A percentile compares a stretch with the other conserved stretches of the same genome.
Evolutionary conservation across 2,797 vertebrate species (phyloP).

Genomic region (Dryobates pubescens): DNA sequence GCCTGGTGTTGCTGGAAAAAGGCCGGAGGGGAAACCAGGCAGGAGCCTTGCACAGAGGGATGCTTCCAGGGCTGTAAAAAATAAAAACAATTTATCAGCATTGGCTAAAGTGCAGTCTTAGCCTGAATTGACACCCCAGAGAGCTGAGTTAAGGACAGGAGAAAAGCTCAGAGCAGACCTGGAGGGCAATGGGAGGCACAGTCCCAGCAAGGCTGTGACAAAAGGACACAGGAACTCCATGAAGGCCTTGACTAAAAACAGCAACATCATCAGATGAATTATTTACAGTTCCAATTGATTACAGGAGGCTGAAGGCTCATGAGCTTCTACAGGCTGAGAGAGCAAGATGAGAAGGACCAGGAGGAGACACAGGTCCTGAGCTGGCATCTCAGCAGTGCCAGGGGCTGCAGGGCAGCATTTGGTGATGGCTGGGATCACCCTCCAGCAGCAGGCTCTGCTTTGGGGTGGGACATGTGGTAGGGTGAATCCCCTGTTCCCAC

Average conservation of each 20-base stretch:
- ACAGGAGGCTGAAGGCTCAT: neutral
- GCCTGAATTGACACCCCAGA: neutral
- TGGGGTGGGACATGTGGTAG: neutral
- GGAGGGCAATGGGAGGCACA: neutral
- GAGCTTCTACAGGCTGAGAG: neutral
- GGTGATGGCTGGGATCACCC: neutral
- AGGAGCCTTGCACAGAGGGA: neutral
- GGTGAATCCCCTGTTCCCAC: neutral
- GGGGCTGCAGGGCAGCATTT: neutral
- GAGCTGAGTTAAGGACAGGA: accelerated
- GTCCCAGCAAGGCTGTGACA: neutral
- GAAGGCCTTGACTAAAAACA: neutral
- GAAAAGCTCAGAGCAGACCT: neutral
- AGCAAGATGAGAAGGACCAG: neutral
- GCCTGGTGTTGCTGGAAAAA: neutral
- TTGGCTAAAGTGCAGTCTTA: neutral
- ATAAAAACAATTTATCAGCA: neutral
- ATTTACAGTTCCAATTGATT: neutral
- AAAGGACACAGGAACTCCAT: neutral
- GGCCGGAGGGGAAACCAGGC: too few relatives aligned
- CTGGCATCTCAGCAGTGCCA: neutral
- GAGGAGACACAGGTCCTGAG: accelerated
- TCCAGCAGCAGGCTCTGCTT: neutral
- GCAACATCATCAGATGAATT: neutral
- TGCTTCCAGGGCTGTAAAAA: neutral